A percentile compares a stretch with the other conserved stretches of the same genome.
Conservation (phyloP, 2,113 vertebrate species). For the Pycnonotus jocosus region DNA sequence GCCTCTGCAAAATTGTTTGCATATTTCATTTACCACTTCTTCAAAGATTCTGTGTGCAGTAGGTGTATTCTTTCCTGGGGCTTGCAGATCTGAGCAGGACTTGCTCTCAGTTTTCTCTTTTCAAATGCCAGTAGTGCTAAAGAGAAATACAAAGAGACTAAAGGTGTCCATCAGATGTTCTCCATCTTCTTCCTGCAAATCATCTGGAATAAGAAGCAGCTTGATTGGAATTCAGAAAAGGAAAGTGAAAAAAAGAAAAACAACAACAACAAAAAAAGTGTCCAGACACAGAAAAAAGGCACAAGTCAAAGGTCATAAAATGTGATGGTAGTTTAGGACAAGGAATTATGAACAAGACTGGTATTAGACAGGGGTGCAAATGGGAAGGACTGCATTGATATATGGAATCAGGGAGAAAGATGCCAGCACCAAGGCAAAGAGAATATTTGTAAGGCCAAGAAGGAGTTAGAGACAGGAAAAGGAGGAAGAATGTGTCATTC, state of each 20-base stretch:
- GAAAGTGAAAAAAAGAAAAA: neutral
- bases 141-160: neutral
- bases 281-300: neutral
- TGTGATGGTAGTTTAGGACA: neutral
- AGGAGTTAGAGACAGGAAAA: neutral
- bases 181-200: neutral
- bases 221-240: neutral
- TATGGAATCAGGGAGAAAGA: neutral
- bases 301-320: neutral
- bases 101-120: constrained; percentile 15
- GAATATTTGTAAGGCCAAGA: neutral
- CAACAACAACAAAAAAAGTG: neutral
- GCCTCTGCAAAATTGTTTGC: constrained; percentile 1
- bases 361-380: neutral
- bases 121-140: neutral
- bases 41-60: constrained; percentile 19
- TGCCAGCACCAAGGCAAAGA: neutral
- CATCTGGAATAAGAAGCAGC: neutral
- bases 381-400: neutral
- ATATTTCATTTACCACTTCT: constrained; percentile 4
- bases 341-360: neutral
- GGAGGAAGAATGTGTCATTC: neutral
- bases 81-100: neutral
- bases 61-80: neutral
- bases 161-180: neutral